Conservation (phyloP, 2,888 invertebrate genomes). For the Sipunculus nudus region DNA sequence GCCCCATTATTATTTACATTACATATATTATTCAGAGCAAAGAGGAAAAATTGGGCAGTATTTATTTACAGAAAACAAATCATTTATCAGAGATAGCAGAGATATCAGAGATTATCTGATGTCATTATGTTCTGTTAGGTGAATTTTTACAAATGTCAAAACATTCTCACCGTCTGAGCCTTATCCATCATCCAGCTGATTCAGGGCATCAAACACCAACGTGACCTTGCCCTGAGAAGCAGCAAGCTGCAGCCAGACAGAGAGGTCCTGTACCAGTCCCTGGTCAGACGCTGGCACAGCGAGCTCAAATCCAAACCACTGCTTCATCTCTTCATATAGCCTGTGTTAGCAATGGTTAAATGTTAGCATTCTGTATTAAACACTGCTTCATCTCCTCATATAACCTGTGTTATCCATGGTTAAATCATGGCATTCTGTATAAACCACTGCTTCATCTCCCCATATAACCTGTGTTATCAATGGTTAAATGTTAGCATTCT, state of each 20-base stretch:
- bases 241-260: constrained; percentile 46
- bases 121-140: not conserved
- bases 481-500: too few relatives aligned
- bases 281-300: constrained; percentile 45
- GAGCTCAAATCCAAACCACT: constrained; percentile 42
- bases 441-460: too few relatives aligned
- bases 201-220: constrained; percentile 53
- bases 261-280: constrained; percentile 41
- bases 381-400: too few relatives aligned
- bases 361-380: too few relatives aligned
- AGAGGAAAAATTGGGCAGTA: too few relatives aligned
- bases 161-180: constrained; percentile 30
- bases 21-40: too few relatives aligned
- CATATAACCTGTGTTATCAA: too few relatives aligned
- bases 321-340: constrained; percentile 51
- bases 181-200: constrained; percentile 51
- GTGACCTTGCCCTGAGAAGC: constrained; percentile 34
- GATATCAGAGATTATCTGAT: not conserved
- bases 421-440: too few relatives aligned
- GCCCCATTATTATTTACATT: too few relatives aligned
- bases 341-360: constrained; percentile 24
- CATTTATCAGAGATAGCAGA: too few relatives aligned
- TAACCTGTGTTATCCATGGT: too few relatives aligned
- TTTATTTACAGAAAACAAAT: too few relatives aligned
- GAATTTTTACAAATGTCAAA: not conserved